Conservation (phyloP, 53 echinoderm and acorn worm species). For the Stichopus horrens region DNA sequence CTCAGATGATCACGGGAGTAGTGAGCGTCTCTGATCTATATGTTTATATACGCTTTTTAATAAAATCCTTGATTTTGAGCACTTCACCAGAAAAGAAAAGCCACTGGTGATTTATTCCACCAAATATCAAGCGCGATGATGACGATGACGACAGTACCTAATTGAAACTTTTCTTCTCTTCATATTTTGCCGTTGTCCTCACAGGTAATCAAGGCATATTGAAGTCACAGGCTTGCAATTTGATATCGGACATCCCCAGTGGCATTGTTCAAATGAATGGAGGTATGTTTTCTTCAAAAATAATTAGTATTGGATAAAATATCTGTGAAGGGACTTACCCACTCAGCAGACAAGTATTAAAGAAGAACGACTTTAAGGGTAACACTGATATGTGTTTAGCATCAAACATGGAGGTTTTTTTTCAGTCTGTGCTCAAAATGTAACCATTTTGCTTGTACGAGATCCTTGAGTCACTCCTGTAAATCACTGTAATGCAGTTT, state of each 20-base stretch:
- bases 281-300: not conserved
- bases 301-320: not conserved
- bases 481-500: too few species aligned
- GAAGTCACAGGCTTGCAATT: not conserved
- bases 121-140: not conserved
- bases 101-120: not conserved
- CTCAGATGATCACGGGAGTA: not conserved
- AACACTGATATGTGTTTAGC: too few species aligned
- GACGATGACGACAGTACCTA: too few species aligned
- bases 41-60: slow-evolving; percentile 23
- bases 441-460: too few species aligned
- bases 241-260: not conserved
- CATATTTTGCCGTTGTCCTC: too few species aligned
- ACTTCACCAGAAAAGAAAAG: not conserved
- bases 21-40: not conserved
- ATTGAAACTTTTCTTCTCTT: not conserved
- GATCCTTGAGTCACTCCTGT: too few species aligned
- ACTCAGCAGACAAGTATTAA: too few species aligned
- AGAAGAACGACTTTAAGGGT: too few species aligned
- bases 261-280: not conserved
- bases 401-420: too few species aligned
- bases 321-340: not conserved
- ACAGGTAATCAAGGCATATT: not conserved
- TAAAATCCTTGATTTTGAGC: slow-evolving; percentile 22
- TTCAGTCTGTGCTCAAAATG: too few species aligned